A percentile compares a stretch with the other conserved stretches of the same genome.
Conservation (phyloP, 1,140 invertebrate species). For the Zaprionus ghesquierei region DNA sequence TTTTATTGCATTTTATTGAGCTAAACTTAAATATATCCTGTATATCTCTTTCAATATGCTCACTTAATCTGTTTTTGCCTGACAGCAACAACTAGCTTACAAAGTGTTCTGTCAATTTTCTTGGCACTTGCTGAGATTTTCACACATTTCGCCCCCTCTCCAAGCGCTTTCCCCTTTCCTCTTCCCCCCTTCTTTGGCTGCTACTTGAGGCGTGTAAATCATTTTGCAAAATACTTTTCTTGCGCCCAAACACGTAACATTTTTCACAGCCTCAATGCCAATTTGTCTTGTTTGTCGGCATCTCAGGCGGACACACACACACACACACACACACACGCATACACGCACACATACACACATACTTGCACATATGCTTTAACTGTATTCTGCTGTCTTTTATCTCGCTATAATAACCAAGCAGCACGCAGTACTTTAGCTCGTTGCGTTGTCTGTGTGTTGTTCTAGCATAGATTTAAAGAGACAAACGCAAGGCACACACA, state of each 20-base stretch:
- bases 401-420: not conserved
- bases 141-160: not conserved
- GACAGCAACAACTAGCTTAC: not conserved
- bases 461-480: slow-evolving; percentile 19
- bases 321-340: slow-evolving; percentile 3
- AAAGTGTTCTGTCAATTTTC: not conserved
- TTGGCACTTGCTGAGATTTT: slow-evolving; percentile 1
- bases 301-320: slow-evolving; percentile 25
- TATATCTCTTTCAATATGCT: not conserved
- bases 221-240: slow-evolving; percentile 23
- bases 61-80: not conserved
- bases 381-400: slow-evolving; percentile 10
- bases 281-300: slow-evolving; percentile 34
- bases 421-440: slow-evolving; percentile 5
- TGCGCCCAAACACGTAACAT: slow-evolving; percentile 4
- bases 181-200: slow-evolving; percentile 8
- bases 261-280: slow-evolving; percentile 18
- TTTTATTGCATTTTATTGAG: not conserved
- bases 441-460: slow-evolving; percentile 41
- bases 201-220: slow-evolving; percentile 40
- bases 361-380: slow-evolving; percentile 36
- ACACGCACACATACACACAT: not conserved
- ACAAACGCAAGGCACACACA: not conserved
- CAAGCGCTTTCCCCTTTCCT: no score
- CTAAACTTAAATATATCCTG: no score